Conservation (phyloP, 2,888 invertebrate species). For the Drosophila incognita region DNA sequence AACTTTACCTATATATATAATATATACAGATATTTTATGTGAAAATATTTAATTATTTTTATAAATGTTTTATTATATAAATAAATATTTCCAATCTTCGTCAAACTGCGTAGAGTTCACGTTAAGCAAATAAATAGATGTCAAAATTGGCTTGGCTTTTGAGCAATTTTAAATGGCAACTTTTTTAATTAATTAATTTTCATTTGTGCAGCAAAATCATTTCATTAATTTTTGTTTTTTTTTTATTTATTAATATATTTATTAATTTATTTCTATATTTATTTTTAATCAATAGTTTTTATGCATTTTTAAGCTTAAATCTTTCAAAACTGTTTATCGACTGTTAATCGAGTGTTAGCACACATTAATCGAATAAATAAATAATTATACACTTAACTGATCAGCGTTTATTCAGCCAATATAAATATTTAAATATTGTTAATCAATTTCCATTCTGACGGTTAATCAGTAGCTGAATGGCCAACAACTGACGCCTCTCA, state of each 20-base stretch:
- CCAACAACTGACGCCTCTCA: not conserved
- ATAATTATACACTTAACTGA: not conserved
- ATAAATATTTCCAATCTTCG: not conserved
- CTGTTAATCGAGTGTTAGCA: no score
- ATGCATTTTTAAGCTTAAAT: not conserved
- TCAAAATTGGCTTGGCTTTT: not conserved
- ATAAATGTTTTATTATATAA: not conserved
- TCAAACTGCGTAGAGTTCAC: not conserved
- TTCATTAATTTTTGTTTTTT: not conserved
- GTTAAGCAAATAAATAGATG: not conserved
- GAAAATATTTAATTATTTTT: not conserved
- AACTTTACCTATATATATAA: not conserved
- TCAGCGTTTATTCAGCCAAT: not conserved
- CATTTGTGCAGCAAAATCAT: not conserved
- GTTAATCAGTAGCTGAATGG: conserved; percentile 33
- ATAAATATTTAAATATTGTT: not conserved
- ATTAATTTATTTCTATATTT: not conserved
- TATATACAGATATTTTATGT: not conserved
- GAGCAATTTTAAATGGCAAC: not conserved
- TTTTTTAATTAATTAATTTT: not conserved
- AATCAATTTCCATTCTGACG: conserved; percentile 6
- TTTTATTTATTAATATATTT: no score
- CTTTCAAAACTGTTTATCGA: not conserved
- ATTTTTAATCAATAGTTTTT: not conserved
- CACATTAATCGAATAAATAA: not conserved